phyloP scores from a whole-genome alignment of 2,113 vertebrate genomes.

The Litocranius walleri region DNA sequence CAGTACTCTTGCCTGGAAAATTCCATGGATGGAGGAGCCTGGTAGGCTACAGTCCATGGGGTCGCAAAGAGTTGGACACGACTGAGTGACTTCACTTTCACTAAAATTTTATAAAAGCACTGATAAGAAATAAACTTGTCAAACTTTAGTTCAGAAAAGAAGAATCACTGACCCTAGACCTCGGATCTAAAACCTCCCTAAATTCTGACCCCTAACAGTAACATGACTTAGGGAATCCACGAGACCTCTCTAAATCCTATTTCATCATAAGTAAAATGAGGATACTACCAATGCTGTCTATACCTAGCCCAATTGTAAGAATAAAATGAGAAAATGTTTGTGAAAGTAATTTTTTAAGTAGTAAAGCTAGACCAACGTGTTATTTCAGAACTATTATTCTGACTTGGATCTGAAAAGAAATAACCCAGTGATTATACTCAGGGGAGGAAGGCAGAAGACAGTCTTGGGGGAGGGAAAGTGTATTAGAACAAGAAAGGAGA shows the following conservation, averaged over 20 bases:
- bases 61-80: not conserved
- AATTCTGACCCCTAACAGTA: not conserved
- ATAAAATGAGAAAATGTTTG: not conserved
- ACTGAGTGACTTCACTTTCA: too few species aligned
- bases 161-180: not conserved
- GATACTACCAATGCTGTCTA: not conserved
- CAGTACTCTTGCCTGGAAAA: too few species aligned
- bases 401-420: not conserved
- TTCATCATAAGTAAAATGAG: not conserved
- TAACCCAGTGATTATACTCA: not conserved
- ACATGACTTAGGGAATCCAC: not conserved
- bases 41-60: too few species aligned
- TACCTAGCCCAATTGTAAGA: not conserved
- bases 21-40: too few species aligned
- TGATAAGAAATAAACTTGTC: not conserved
- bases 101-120: not conserved
- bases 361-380: not conserved
- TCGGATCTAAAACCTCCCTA: not conserved
- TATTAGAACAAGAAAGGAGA: not conserved
- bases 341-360: not conserved
- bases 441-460: not conserved
- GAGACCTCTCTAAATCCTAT: not conserved
- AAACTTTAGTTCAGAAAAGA: not conserved
- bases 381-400: not conserved
- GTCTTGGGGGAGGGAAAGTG: not conserved